These are phyloP conservation scores for Proctacanthus coquilletti DNA, from an alignment of 1,140 invertebrate species.

Conservation along the genomic window DNA sequence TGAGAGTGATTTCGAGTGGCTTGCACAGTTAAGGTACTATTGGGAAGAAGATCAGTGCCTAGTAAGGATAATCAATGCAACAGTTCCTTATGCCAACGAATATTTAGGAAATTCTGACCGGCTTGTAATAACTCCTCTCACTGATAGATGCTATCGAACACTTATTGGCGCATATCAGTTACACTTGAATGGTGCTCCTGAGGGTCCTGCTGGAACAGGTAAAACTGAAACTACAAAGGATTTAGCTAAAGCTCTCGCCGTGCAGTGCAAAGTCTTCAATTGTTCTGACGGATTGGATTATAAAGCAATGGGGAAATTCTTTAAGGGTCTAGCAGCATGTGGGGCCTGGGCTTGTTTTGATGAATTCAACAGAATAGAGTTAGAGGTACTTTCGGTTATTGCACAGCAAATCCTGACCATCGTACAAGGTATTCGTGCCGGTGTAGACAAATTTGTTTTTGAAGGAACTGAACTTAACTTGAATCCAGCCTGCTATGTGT, in stretches of 20 bases:
- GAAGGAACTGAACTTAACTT: conserved; percentile 69
- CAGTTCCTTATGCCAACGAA: conserved; percentile 76
- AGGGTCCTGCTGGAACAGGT: conserved; percentile 77
- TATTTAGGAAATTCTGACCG: conserved; percentile 68
- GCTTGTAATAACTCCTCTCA: conserved; percentile 67
- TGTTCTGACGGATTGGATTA: conserved; percentile 89
- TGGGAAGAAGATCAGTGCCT: conserved; percentile 64
- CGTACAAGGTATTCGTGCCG: conserved; percentile 57
- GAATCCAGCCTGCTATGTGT: conserved; percentile 71
- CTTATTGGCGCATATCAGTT: conserved; percentile 76
- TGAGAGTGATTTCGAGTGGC: conserved; percentile 81
- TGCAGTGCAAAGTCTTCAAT: conserved; percentile 88
- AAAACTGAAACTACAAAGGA: conserved; percentile 86
- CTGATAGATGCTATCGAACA: conserved; percentile 73
- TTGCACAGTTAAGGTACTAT: conserved; percentile 82
- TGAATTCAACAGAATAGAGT: conserved; percentile 88
- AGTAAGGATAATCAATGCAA: conserved; percentile 78
- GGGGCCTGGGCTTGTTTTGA: conserved; percentile 93
- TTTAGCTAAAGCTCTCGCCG: conserved; percentile 74
- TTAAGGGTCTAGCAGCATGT: conserved; percentile 71
- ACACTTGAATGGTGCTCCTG: conserved; percentile 75
- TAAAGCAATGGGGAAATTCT: conserved; percentile 85
- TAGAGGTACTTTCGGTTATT: conserved; percentile 71
- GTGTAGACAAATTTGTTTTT: conserved; percentile 58
- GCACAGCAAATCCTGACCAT: conserved; percentile 73